Evolutionary conservation across 2,888 invertebrate species (phyloP).

Genomic region (Sericinus montela): DNA sequence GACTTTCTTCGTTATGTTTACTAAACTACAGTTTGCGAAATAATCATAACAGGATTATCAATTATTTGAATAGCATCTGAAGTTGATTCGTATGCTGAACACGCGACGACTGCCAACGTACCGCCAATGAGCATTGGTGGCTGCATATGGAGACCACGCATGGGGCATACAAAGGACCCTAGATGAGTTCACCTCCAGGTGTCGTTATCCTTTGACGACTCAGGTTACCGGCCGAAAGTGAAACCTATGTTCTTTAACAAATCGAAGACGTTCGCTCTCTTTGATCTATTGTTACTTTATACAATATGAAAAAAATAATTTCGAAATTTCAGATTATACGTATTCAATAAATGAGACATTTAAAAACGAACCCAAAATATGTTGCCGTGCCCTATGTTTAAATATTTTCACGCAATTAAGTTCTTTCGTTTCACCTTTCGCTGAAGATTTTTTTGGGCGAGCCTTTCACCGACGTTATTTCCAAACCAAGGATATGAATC

Average conservation of each 20-base stretch:
- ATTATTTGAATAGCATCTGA: conserved; percentile 6
- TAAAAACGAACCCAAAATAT: too few species aligned
- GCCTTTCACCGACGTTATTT: too few species aligned
- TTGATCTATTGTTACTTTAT: too few species aligned
- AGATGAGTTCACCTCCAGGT: conserved; percentile 36
- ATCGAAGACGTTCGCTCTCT: not conserved
- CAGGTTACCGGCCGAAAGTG: conserved; percentile 45
- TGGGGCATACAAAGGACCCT: conserved; percentile 39
- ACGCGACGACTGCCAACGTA: conserved; percentile 10
- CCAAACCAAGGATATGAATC: too few species aligned
- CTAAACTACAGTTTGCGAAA: not conserved
- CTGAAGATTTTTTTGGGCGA: too few species aligned
- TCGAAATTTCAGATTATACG: too few species aligned
- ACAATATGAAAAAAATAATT: too few species aligned
- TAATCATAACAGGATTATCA: conserved; percentile 1
- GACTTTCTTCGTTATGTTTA: too few species aligned
- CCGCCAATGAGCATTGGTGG: conserved; percentile 13
- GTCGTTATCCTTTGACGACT: conserved; percentile 44
- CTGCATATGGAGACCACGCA: conserved; percentile 22
- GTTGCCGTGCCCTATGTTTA: too few species aligned
- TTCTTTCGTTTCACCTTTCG: too few species aligned
- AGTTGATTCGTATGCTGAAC: conserved; percentile 1
- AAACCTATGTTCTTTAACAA: conserved; percentile 34
- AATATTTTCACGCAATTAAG: too few species aligned
- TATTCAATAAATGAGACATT: too few species aligned